phyloP scores from a whole-genome alignment of 2,888 invertebrate species.

The Parthenolecanium corni region DNA sequence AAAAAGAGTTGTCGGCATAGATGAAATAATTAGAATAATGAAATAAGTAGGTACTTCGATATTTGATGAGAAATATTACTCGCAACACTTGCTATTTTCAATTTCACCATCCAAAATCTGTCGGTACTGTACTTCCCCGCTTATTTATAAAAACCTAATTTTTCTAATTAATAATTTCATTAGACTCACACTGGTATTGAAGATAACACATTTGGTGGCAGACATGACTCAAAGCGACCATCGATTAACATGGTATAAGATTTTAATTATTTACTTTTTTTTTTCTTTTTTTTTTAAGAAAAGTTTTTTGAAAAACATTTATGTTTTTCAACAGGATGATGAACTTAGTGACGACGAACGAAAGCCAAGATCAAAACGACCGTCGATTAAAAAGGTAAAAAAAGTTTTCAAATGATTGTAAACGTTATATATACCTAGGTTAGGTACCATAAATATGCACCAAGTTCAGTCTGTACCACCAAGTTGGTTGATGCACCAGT shows the following conservation, averaged over 20 bases:
- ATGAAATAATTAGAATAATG: no score
- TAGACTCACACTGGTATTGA: not conserved
- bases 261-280: not conserved
- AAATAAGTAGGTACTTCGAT: no score
- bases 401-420: no score
- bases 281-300: slow-evolving; percentile 4
- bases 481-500: slow-evolving; percentile 4
- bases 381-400: not conserved
- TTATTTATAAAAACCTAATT: no score
- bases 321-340: not conserved
- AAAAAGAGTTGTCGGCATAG: no score
- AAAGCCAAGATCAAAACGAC: not conserved
- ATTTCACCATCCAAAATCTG: no score
- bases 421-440: no score
- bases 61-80: no score
- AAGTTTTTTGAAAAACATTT: not conserved
- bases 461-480: not conserved
- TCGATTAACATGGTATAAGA: slow-evolving; percentile 16
- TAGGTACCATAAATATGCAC: no score
- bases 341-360: not conserved
- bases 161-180: no score
- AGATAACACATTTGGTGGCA: not conserved
- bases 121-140: no score
- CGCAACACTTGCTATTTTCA: no score
- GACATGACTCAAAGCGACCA: slow-evolving; percentile 1